phyloP scores from a whole-genome alignment of 2,113 vertebrate genomes.

The Mobula birostris region DNA sequence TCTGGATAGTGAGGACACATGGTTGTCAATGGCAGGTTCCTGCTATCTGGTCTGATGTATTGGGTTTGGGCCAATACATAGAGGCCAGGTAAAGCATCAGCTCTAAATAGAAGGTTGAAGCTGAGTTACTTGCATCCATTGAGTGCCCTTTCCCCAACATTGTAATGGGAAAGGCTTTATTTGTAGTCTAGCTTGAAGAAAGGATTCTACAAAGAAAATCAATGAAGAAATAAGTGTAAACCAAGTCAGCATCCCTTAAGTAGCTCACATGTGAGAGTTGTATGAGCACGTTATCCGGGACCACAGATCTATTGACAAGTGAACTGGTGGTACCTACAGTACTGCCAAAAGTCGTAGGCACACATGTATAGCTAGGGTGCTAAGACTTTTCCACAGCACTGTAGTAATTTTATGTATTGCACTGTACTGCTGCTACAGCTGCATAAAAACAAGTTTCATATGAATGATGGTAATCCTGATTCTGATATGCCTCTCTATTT shows the following conservation, averaged over 20 bases:
- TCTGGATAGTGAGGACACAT: background rate
- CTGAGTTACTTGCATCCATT: background rate
- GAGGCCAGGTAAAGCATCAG: background rate
- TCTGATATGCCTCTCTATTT: too few relatives aligned
- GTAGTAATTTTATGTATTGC: too few relatives aligned
- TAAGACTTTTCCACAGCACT: too few relatives aligned
- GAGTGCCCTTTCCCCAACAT: background rate
- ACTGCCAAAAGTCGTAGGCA: too few relatives aligned
- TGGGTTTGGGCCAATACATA: background rate
- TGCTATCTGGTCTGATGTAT: background rate
- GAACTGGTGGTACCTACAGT: background rate
- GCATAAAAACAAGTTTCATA: too few relatives aligned
- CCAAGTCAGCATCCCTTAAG: background rate
- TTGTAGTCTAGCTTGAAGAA: background rate
- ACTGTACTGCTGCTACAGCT: too few relatives aligned
- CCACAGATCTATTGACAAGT: background rate
- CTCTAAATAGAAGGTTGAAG: background rate
- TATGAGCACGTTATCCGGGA: background rate
- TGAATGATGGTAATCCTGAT: too few relatives aligned
- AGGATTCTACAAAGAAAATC: background rate
- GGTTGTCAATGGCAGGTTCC: background rate
- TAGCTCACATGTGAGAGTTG: background rate
- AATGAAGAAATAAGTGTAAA: background rate
- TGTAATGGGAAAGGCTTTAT: background rate
- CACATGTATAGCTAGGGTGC: too few relatives aligned